Conservation (phyloP, 2,797 vertebrate species). For the Geotrypetes seraphini region DNA sequence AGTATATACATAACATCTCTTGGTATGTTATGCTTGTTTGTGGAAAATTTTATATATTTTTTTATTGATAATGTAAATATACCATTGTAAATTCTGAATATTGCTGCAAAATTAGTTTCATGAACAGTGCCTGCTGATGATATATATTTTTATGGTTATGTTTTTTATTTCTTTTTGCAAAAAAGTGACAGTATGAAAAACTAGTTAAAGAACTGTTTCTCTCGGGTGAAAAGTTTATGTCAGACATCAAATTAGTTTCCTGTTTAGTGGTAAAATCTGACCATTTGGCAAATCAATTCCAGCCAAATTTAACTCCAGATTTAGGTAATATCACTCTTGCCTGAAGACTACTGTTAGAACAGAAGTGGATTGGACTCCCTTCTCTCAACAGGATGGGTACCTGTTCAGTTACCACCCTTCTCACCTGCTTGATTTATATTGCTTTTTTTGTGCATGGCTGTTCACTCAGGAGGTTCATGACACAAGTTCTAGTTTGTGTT, state of each 20-base stretch:
- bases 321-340: conserved; percentile 14
- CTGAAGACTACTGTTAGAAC: conserved; percentile 12
- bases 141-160: too few relatives aligned
- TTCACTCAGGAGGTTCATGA: conserved; percentile 11
- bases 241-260: conserved; percentile 1
- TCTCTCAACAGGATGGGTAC: conserved; percentile 16
- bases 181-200: too few relatives aligned
- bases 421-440: conserved; percentile 20
- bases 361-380: conserved; percentile 11
- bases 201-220: too few relatives aligned
- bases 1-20: too few relatives aligned
- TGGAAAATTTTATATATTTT: too few relatives aligned
- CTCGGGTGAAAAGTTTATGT: too few relatives aligned
- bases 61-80: too few relatives aligned
- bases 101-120: too few relatives aligned
- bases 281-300: conserved; percentile 5
- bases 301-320: background rate
- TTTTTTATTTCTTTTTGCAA: too few relatives aligned
- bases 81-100: too few relatives aligned
- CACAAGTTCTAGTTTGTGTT: conserved; percentile 16
- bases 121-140: too few relatives aligned
- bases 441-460: conserved; percentile 18
- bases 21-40: too few relatives aligned
- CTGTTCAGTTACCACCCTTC: background rate
- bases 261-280: conserved; percentile 13